Evolutionary conservation across 64 coral and sea anemone species (phyloP), one percentile per base, ranked within the genome.

Genomic region (Stichodactyla helianthus): DNA sequence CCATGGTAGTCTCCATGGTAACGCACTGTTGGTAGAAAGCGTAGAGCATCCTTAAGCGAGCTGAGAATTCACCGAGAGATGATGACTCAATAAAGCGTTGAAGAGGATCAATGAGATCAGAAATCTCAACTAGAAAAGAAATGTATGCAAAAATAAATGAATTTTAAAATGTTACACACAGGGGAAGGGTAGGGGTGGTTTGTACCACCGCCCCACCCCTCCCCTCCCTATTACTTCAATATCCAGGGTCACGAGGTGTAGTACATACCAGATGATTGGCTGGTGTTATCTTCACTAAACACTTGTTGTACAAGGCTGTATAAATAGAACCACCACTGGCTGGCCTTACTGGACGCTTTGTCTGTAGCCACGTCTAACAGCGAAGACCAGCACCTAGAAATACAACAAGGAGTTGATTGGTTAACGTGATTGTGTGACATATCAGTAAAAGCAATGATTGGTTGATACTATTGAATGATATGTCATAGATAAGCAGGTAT

Each of bases 51-150:
- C 88, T 76, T 25, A 98, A 53, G 10, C 96, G 90, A 2, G 93
- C 68, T 16, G 84, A 50, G 77, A 88, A 98, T 54, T 98, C 96
- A 54, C 96, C 96, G 16, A 98, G 84, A 20, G 96, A 54, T 8
- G 96, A 98, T 8, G 87, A 92, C 62, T 98, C 96, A 7, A 98
- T 89, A 77, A 98, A 98, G 82, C 88, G 82, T 65, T 98, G 92
- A 15, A 98, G 50, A 7, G 93, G 85, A 53, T 92, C 83, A 16
- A 92, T 91, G 17, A 95, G 23, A 81, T 81, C 78, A 17, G 19
- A 22, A 54, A 81, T 6, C 25, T 74, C 68, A 9, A 74, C 68
- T 74, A 27, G 2, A 74, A 74, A 1, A 27, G 7, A 14, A 12
- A 65, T n/a, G 35, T 0, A 74, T 35, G 4, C 1, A 27, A 10